These are phyloP conservation scores for Cyphomyrus plagiostoma DNA, from an alignment of 2,113 vertebrate genomes.

Conservation along the genomic window DNA sequence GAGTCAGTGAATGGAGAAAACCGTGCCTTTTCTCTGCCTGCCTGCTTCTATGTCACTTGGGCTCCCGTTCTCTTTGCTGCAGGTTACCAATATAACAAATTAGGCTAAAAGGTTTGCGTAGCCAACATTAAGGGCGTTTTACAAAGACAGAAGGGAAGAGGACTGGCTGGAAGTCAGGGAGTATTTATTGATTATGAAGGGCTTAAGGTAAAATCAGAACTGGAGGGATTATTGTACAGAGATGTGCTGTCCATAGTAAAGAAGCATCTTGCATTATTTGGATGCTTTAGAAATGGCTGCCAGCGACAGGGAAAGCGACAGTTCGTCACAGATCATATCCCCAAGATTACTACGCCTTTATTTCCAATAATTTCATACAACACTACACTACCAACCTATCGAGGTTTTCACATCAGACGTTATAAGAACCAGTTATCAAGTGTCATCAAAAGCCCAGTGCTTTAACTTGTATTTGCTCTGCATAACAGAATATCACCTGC, in stretches of 20 bases:
- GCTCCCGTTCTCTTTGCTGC: background rate
- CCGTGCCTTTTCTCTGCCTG: background rate
- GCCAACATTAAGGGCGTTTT: background rate
- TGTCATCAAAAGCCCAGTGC: background rate
- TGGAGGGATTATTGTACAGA: background rate
- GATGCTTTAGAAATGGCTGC: background rate
- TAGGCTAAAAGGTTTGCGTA: background rate
- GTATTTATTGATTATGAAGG: background rate
- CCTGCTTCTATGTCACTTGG: background rate
- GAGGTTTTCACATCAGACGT: background rate
- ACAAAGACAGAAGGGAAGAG: background rate
- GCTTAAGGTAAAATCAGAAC: background rate
- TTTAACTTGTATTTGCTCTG: background rate
- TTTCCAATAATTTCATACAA: background rate
- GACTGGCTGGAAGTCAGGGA: background rate
- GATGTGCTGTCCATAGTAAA: background rate
- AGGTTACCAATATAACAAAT: slow-evolving; percentile 6
- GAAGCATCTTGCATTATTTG: background rate
- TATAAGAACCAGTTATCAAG: background rate
- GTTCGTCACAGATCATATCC: background rate
- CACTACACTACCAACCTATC: background rate
- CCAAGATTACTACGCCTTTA: background rate
- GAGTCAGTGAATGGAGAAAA: slow-evolving; percentile 18
- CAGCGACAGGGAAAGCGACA: background rate
- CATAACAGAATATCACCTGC: too few relatives aligned